Conservation (phyloP, 1,140 invertebrate genomes). For the Anastrepha obliqua region DNA sequence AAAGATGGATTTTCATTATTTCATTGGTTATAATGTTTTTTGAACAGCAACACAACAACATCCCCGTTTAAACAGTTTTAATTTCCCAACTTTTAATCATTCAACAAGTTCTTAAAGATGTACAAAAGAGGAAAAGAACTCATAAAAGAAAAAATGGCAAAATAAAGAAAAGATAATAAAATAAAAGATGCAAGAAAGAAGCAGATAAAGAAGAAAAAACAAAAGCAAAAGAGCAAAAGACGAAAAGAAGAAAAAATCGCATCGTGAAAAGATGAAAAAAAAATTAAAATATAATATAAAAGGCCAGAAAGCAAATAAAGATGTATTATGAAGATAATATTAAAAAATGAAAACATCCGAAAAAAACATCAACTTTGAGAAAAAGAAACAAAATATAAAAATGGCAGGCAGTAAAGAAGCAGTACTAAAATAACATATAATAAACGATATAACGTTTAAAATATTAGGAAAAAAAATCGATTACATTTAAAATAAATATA, state of each 20-base stretch:
- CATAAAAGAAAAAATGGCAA: not conserved
- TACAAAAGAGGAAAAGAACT: conserved; percentile 36
- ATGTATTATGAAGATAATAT: conserved; percentile 22
- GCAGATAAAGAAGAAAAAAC: conserved; percentile 59
- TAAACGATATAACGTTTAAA: conserved; percentile 26
- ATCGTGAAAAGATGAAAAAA: conserved; percentile 52
- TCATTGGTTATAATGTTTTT: conserved; percentile 73
- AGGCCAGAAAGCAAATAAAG: conserved; percentile 25
- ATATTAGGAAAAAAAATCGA: conserved; percentile 40
- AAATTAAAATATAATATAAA: conserved; percentile 45
- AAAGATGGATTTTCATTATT: conserved; percentile 60
- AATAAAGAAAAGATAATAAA: conserved; percentile 52
- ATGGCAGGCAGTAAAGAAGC: conserved; percentile 38
- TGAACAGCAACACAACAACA: conserved; percentile 66
- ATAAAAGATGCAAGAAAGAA: conserved; percentile 57
- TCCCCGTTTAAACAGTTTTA: conserved; percentile 71
- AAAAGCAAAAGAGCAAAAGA: conserved; percentile 57
- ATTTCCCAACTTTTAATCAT: conserved; percentile 61
- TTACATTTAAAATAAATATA: conserved; percentile 54
- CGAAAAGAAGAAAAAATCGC: conserved; percentile 38
- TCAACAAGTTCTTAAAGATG: conserved; percentile 38
- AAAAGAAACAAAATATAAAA: conserved; percentile 38
- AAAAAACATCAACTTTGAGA: conserved; percentile 53
- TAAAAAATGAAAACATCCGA: conserved; percentile 35
- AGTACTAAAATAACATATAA: conserved; percentile 13